phyloP scores from a whole-genome alignment of 2,113 vertebrate species.

The Corythornis cristatus region DNA sequence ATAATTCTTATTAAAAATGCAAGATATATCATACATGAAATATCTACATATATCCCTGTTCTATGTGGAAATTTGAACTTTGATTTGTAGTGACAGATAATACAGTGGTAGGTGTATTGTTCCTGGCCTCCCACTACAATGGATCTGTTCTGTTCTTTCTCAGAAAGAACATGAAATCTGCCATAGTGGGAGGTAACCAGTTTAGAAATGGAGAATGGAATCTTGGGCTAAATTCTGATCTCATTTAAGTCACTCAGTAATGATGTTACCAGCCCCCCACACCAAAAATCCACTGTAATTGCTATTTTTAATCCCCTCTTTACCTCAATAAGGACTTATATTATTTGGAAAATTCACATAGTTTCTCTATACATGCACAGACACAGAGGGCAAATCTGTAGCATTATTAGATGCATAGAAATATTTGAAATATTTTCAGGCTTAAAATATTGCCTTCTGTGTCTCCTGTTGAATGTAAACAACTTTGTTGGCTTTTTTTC shows the following conservation, averaged over 20 bases:
- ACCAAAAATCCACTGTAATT: not conserved
- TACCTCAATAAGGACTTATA: not conserved
- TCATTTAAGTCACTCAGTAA: not conserved
- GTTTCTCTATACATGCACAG: not conserved
- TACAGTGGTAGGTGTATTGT: not conserved
- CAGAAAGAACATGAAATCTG: not conserved
- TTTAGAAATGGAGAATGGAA: conserved; percentile 19
- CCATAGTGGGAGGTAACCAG: not conserved
- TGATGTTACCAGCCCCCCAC: not conserved
- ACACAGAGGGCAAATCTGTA: not conserved
- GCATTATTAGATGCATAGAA: not conserved
- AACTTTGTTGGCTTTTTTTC: not conserved
- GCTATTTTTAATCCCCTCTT: not conserved
- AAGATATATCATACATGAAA: not conserved
- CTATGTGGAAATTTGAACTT: not conserved
- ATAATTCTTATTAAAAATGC: not conserved
- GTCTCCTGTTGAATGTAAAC: not conserved
- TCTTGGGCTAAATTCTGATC: not conserved
- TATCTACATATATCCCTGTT: not conserved
- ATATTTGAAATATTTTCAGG: not conserved
- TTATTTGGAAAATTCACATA: not conserved
- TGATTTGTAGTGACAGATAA: not conserved
- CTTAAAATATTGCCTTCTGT: not conserved
- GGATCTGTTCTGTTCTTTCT: not conserved
- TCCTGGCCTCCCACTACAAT: conserved; percentile 13